Conservation (phyloP, 2,797 vertebrate genomes). For the Aselliscus stoliczkanus region DNA sequence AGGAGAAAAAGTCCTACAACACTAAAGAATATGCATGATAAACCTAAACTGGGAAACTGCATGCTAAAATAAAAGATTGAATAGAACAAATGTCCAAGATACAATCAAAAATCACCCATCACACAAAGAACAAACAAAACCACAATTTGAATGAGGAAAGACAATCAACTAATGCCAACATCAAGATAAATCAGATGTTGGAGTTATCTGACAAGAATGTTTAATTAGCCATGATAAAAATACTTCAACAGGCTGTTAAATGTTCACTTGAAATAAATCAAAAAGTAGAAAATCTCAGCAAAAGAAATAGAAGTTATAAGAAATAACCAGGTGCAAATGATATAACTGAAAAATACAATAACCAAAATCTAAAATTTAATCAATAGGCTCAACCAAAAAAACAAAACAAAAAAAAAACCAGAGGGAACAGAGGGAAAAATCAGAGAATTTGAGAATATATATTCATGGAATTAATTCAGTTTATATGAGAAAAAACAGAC, state of each 20-base stretch:
- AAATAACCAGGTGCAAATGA: constrained; percentile 27
- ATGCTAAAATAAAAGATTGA: neutral
- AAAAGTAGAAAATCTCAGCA: constrained; percentile 40
- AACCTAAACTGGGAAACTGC: neutral
- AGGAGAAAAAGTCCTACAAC: neutral
- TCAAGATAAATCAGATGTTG: neutral
- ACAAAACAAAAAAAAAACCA: neutral
- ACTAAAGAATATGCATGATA: constrained; percentile 13
- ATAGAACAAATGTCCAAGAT: neutral
- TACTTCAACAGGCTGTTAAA: constrained; percentile 19
- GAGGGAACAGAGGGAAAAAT: neutral
- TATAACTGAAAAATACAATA: neutral
- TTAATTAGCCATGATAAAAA: constrained; percentile 26
- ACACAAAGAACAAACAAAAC: constrained; percentile 1
- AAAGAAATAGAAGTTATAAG: neutral
- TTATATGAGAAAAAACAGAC: neutral
- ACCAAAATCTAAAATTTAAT: neutral
- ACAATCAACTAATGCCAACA: constrained; percentile 26
- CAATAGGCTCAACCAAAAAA: neutral
- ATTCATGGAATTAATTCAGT: neutral
- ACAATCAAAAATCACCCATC: neutral
- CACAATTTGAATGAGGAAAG: constrained; percentile 10
- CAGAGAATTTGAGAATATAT: neutral
- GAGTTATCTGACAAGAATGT: constrained; percentile 25
- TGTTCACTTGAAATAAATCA: constrained; percentile 19